These are phyloP conservation scores for Psettodes erumei DNA, from an alignment of 2,113 vertebrate species.

Conservation along the genomic window DNA sequence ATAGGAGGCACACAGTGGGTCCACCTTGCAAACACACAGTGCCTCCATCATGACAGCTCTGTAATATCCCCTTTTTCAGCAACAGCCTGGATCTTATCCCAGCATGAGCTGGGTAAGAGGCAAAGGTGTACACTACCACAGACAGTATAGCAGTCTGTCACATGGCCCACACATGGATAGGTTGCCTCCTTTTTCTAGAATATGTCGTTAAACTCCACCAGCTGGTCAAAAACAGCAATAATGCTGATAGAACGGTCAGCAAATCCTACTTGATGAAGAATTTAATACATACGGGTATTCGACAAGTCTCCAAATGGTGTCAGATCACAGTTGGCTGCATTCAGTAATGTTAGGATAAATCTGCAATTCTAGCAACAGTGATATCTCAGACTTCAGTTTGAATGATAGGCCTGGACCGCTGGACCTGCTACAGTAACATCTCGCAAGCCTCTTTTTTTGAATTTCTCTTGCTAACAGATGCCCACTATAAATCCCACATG, in stretches of 20 bases:
- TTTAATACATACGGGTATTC: neutral
- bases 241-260: too few species aligned
- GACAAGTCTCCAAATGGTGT: neutral
- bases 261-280: too few species aligned
- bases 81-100: neutral
- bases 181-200: too few species aligned
- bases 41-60: neutral
- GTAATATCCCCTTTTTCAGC: neutral
- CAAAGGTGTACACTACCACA: neutral
- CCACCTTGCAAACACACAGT: neutral
- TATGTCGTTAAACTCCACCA: too few species aligned
- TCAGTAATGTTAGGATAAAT: slow-evolving; percentile 1
- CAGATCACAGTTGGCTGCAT: slow-evolving; percentile 13
- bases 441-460: neutral
- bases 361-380: neutral
- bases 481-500: neutral
- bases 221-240: too few species aligned
- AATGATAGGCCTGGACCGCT: neutral
- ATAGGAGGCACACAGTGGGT: neutral
- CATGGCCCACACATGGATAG: neutral
- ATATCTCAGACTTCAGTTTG: neutral
- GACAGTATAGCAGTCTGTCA: neutral
- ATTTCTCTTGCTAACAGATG: neutral
- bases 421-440: neutral
- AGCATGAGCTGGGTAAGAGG: neutral